These are phyloP conservation scores for Entomyzon cyanotis DNA, from an alignment of 2,113 vertebrate genomes.

Conservation along the genomic window DNA sequence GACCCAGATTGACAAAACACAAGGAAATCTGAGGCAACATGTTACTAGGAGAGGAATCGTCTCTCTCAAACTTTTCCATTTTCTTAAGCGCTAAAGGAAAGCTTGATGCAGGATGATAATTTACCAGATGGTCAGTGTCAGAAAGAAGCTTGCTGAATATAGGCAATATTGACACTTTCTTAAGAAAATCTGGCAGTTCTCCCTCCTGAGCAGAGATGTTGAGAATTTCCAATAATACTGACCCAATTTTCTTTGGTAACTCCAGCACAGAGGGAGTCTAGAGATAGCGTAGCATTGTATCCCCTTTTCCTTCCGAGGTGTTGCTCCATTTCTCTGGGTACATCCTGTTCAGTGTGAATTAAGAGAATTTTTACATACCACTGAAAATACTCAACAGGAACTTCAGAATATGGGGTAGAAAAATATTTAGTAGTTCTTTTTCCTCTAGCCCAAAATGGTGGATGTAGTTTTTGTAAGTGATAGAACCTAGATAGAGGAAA, in stretches of 20 bases:
- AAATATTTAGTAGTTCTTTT: background rate
- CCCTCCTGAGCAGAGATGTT: constrained; percentile 21
- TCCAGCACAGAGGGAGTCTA: background rate
- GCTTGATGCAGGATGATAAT: background rate
- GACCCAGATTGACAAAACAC: constrained; percentile 14
- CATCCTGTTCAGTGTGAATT: constrained; percentile 26
- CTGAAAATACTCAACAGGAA: background rate
- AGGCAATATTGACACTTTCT: constrained; percentile 44
- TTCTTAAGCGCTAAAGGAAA: background rate
- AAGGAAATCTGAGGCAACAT: constrained; percentile 1
- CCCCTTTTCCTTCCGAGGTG: background rate
- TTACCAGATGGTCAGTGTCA: constrained; percentile 65
- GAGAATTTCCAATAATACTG: constrained; percentile 61
- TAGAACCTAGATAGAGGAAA: background rate
- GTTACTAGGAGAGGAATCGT: background rate
- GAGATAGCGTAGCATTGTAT: background rate
- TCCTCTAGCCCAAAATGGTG: background rate
- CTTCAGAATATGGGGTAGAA: background rate
- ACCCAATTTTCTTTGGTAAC: constrained; percentile 45
- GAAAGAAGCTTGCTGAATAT: constrained; percentile 35
- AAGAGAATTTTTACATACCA: constrained; percentile 5
- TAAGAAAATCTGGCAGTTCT: constrained; percentile 44
- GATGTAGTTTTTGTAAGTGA: background rate
- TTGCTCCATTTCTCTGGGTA: background rate
- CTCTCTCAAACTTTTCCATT: background rate